A percentile compares a stretch with the other conserved stretches of the same genome.
phyloP scores from a whole-genome alignment of 2,113 vertebrate genomes.

The Tauraco erythrolophus region DNA sequence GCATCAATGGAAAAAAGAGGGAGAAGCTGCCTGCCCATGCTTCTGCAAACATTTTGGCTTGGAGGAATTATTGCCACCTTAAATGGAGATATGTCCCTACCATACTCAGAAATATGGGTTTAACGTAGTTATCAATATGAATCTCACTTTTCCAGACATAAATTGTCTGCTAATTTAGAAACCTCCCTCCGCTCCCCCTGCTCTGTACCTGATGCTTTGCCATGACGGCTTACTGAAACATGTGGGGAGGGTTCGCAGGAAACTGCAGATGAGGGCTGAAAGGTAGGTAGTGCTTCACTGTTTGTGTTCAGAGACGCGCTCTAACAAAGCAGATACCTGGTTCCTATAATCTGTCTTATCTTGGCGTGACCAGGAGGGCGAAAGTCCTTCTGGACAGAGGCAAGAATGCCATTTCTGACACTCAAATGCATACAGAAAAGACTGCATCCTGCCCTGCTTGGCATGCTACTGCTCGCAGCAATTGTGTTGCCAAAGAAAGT shows the following conservation, averaged over 20 bases:
- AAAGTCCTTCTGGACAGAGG: neutral
- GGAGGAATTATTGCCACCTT: neutral
- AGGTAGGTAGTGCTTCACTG: neutral
- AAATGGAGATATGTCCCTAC: neutral
- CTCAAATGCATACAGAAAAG: neutral
- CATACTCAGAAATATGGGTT: neutral
- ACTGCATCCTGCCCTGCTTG: neutral
- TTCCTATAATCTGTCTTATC: neutral
- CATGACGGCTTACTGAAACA: neutral
- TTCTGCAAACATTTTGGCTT: neutral
- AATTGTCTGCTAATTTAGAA: slow-evolving; percentile 11
- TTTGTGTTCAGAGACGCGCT: neutral
- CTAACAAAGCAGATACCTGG: neutral
- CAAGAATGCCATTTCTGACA: neutral
- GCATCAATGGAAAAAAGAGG: neutral
- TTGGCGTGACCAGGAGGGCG: neutral
- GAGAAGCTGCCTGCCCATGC: neutral
- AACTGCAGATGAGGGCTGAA: accelerated
- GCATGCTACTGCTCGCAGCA: neutral
- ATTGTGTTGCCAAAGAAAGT: slow-evolving; percentile 19
- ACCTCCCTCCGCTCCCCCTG: neutral
- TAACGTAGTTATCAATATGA: neutral
- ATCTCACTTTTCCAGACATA: slow-evolving; percentile 5
- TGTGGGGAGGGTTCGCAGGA: neutral
- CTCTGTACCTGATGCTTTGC: neutral